These are phyloP conservation scores for Lepus americanus DNA, from an alignment of 2,113 vertebrate species.

Conservation along the genomic window DNA sequence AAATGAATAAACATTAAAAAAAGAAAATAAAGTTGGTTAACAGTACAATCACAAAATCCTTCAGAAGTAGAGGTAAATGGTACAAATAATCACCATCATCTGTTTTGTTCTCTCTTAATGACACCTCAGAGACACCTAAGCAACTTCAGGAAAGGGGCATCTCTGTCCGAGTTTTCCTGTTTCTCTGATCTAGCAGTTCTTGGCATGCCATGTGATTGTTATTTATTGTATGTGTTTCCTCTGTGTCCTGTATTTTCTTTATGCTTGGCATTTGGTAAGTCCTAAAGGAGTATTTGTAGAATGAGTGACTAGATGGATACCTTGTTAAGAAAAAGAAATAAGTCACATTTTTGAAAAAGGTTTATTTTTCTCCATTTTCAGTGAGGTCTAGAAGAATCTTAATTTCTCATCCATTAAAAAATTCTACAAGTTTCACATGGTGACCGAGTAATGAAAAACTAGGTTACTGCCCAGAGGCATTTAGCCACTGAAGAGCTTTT, in stretches of 20 bases:
- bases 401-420: not conserved
- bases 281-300: not conserved
- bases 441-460: not conserved
- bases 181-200: not conserved
- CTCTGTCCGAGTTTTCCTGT: not conserved
- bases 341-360: not conserved
- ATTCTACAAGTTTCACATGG: not conserved
- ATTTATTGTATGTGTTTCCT: not conserved
- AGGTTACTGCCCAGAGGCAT: not conserved
- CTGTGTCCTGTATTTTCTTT: not conserved
- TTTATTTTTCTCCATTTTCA: not conserved
- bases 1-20: too few relatives aligned
- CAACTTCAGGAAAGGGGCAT: not conserved
- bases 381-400: not conserved
- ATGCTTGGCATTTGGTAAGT: not conserved
- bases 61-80: not conserved
- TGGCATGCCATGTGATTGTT: not conserved
- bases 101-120: not conserved
- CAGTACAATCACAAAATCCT: not conserved
- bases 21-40: not conserved
- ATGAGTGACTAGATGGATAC: conserved; percentile 23
- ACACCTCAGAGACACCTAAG: not conserved
- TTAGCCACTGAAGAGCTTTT: not conserved
- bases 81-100: not conserved
- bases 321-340: not conserved